Conservation (phyloP, 2,113 vertebrate genomes). For the Phodopus roborovskii region DNA sequence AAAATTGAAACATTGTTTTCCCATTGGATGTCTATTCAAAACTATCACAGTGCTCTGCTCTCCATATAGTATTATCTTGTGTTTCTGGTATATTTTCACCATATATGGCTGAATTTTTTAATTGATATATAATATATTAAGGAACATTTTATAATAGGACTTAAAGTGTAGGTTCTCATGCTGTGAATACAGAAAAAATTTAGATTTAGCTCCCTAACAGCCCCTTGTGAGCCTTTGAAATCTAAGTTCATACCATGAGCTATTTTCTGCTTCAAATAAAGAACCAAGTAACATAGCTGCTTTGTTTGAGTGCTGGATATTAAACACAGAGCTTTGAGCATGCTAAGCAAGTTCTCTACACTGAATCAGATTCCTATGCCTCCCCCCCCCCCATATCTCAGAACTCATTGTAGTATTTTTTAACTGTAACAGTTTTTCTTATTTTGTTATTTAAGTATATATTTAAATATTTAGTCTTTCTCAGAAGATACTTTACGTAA, state of each 20-base stretch:
- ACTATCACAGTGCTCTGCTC: not conserved
- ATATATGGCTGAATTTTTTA: constrained; percentile 51
- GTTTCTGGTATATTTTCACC: not conserved
- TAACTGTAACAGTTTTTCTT: constrained; percentile 8
- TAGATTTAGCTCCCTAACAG: not conserved
- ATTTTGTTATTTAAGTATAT: constrained; percentile 9
- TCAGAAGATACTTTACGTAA: constrained; percentile 4
- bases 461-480: constrained; percentile 15
- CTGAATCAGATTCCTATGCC: not conserved
- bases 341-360: not conserved
- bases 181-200: not conserved
- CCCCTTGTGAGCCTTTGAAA: not conserved
- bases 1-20: not conserved
- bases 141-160: not conserved
- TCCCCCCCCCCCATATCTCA: not conserved
- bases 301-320: not conserved
- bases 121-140: not conserved
- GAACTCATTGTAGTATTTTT: not conserved
- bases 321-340: not conserved
- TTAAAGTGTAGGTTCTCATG: constrained; percentile 5
- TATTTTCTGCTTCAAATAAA: constrained; percentile 58
- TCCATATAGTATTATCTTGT: not conserved
- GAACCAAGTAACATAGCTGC: not conserved
- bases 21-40: not conserved
- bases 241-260: not conserved